phyloP scores from a whole-genome alignment of 1,140 invertebrate species.

The Trichonephila clavipes region DNA sequence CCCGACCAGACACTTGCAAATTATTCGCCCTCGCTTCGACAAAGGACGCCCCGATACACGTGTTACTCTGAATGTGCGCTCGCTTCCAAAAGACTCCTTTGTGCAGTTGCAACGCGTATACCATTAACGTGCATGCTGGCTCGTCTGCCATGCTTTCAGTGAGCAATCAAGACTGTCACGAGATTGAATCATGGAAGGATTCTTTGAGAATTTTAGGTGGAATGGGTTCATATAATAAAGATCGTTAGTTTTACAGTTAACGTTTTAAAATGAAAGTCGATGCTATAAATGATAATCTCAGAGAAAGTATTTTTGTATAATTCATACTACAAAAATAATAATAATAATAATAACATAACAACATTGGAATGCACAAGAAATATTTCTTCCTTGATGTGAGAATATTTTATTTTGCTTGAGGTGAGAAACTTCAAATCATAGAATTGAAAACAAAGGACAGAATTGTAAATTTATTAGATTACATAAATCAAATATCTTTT shows the following conservation, averaged over 20 bases:
- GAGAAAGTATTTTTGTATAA: no score
- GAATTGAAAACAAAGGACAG: no score
- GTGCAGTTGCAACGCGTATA: background rate
- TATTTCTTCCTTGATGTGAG: no score
- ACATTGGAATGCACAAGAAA: no score
- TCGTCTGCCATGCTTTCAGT: background rate
- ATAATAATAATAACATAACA: no score
- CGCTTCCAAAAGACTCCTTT: background rate
- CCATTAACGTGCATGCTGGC: background rate
- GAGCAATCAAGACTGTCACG: background rate
- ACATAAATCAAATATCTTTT: no score
- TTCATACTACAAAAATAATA: no score
- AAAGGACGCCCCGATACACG: conserved; percentile 71
- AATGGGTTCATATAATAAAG: background rate
- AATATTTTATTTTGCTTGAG: no score
- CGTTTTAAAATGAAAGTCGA: background rate
- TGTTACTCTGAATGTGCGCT: conserved; percentile 56
- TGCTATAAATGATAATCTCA: background rate
- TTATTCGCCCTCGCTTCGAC: conserved; percentile 64
- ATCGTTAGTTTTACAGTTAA: background rate
- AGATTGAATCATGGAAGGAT: background rate
- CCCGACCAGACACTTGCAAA: conserved; percentile 67
- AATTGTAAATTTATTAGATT: no score
- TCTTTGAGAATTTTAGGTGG: background rate
- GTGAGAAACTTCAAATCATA: no score